Conservation (phyloP, 2,888 invertebrate species). For the Ichneumoninae sp. region DNA sequence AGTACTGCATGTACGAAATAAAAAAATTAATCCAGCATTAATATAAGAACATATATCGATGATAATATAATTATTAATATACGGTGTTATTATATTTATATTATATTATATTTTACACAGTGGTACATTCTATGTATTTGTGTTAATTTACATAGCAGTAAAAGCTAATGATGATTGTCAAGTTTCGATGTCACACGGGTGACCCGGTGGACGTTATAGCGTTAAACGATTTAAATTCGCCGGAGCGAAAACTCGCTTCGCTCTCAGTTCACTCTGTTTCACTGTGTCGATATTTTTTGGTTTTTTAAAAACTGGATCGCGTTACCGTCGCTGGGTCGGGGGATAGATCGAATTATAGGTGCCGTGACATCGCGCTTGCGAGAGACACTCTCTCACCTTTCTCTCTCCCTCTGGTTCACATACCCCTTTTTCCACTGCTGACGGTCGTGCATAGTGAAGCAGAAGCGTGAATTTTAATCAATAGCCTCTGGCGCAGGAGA, state of each 20-base stretch:
- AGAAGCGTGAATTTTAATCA: conserved; percentile 63
- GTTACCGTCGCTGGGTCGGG: conserved; percentile 23
- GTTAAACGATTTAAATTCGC: conserved; percentile 50
- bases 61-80: background rate
- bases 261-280: background rate
- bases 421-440: conserved; percentile 20
- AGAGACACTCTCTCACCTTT: background rate
- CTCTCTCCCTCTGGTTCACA: background rate
- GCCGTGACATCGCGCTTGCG: conserved; percentile 38
- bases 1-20: background rate
- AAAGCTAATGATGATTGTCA: conserved; percentile 27
- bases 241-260: conserved; percentile 32
- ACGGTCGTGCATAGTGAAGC: conserved; percentile 25
- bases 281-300: background rate
- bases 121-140: background rate
- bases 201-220: conserved; percentile 26
- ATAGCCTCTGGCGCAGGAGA: conserved; percentile 53
- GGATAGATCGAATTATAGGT: conserved; percentile 53
- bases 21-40: background rate
- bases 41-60: background rate
- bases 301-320: conserved; percentile 36
- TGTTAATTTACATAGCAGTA: background rate
- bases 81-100: background rate
- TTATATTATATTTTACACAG: background rate
- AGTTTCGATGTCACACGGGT: background rate